Conservation (phyloP, 2,797 vertebrate genomes). For the Botia kubotai region DNA sequence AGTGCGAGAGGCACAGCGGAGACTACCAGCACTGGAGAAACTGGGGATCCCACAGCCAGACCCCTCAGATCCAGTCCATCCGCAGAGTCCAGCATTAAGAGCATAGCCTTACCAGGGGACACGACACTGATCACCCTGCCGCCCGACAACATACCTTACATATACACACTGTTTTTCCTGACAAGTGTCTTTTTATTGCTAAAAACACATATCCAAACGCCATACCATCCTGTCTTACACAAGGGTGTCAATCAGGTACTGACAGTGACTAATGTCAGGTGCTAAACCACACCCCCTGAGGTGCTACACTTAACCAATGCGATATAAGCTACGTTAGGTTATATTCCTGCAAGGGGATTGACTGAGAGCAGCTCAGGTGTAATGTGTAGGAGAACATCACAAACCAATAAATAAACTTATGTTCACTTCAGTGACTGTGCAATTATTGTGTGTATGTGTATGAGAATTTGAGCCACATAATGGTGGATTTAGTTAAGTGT, state of each 20-base stretch:
- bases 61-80: conserved; percentile 85
- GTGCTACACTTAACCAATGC: conserved; percentile 38
- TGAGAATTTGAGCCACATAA: neutral
- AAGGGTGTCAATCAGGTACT: conserved; percentile 27
- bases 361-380: conserved; percentile 52
- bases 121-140: conserved; percentile 55
- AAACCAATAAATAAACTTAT: conserved; percentile 58
- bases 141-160: conserved; percentile 41
- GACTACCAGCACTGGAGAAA: conserved; percentile 85
- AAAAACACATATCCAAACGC: conserved; percentile 18
- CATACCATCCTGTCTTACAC: conserved; percentile 40
- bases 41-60: conserved; percentile 84
- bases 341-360: conserved; percentile 24
- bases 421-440: conserved; percentile 49
- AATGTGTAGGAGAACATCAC: conserved; percentile 39
- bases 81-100: conserved; percentile 83
- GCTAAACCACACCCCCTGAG: conserved; percentile 39
- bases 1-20: conserved; percentile 84
- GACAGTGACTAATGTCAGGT: conserved; percentile 42
- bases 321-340: conserved; percentile 17
- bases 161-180: conserved; percentile 35
- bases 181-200: conserved; percentile 48
- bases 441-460: conserved; percentile 40
- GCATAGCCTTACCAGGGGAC: conserved; percentile 54
- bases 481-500: neutral